phyloP scores from a whole-genome alignment of 2,113 vertebrate genomes.

The Dromaius novaehollandiae region DNA sequence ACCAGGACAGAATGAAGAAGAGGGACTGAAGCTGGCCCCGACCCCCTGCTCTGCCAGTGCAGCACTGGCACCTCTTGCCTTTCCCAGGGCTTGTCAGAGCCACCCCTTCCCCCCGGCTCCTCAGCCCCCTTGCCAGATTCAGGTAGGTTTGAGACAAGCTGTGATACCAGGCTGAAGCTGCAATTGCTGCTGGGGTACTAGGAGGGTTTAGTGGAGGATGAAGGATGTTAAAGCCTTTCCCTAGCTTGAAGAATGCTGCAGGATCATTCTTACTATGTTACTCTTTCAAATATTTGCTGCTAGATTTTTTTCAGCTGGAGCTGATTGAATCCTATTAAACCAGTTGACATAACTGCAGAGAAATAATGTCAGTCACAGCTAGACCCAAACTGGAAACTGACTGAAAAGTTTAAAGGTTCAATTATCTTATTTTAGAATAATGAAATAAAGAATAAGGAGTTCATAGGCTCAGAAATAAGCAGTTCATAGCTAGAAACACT shows the following conservation, averaged over 20 bases:
- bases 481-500: background rate
- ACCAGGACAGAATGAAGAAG: background rate
- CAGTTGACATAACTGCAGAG: background rate
- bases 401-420: background rate
- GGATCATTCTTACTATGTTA: background rate
- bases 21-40: background rate
- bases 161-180: background rate
- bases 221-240: background rate
- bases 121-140: background rate
- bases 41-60: background rate
- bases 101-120: background rate
- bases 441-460: background rate
- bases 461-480: too few species aligned
- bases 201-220: background rate
- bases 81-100: background rate
- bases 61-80: background rate
- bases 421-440: background rate
- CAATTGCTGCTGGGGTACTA: background rate
- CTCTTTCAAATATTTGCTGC: background rate
- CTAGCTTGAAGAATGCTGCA: background rate
- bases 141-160: background rate
- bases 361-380: background rate
- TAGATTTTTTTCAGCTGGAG: background rate
- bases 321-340: background rate
- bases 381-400: background rate